Percentiles rank a stretch among this genome's conserved stretches.
Conservation (phyloP, 2,888 invertebrate genomes). For the Acleris laterana region DNA sequence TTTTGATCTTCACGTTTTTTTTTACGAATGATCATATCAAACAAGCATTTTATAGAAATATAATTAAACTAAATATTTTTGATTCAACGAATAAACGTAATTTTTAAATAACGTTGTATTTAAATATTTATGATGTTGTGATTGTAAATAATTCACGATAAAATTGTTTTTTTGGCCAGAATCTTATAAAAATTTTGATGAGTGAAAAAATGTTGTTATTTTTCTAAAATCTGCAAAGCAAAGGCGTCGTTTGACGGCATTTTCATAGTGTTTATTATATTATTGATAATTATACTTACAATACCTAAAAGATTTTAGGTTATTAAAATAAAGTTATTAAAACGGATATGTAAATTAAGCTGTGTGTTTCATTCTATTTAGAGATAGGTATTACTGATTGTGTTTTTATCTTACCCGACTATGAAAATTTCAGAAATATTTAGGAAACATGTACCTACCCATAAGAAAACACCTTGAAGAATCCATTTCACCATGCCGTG, state of each 20-base stretch:
- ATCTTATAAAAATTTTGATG: slow-evolving; percentile 20
- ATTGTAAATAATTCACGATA: slow-evolving; percentile 33
- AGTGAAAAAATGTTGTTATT: slow-evolving; percentile 29
- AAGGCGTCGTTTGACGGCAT: slow-evolving; percentile 34
- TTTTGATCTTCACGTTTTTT: slow-evolving; percentile 28
- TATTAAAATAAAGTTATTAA: slow-evolving; percentile 54
- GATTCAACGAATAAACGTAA: slow-evolving; percentile 38
- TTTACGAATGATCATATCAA: slow-evolving; percentile 31
- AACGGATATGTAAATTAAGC: slow-evolving; percentile 37
- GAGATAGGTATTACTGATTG: too few species aligned
- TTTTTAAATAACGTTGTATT: slow-evolving; percentile 18
- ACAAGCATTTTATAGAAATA: slow-evolving; percentile 30
- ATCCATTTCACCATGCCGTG: too few species aligned
- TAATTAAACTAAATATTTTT: slow-evolving; percentile 33
- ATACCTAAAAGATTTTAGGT: slow-evolving; percentile 48
- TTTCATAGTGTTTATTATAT: slow-evolving; percentile 49
- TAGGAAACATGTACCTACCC: too few species aligned
- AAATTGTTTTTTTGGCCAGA: slow-evolving; percentile 17
- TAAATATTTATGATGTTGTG: slow-evolving; percentile 27
- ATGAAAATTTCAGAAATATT: too few species aligned
- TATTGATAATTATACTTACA: slow-evolving; percentile 42
- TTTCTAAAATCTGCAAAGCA: slow-evolving; percentile 30
- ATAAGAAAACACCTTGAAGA: too few species aligned
- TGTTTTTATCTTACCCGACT: not conserved
- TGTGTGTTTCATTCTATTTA: slow-evolving; percentile 18